Evolutionary conservation across 1,140 invertebrate species (phyloP), one percentile per base, ranked within the genome.

Genomic region (Pararge aegeria): DNA sequence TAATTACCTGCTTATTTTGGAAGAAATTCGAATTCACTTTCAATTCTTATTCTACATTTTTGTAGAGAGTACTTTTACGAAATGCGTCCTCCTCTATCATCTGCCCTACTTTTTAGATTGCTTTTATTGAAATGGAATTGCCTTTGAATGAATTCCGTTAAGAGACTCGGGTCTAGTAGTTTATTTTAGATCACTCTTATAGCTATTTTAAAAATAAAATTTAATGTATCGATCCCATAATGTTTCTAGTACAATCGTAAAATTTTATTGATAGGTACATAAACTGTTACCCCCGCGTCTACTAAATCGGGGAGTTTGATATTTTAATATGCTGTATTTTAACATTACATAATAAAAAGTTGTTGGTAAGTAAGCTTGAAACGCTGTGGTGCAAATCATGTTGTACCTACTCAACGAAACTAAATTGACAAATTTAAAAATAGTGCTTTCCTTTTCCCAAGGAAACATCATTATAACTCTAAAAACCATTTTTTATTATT

Each of bases 41-140:
- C 37, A 54, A 54, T 42, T 46, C 58, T 46, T 60, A 44, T 58
- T 53, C 9, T 58, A 40, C 54, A 20, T 53, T 49, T 52, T 38
- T 38, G 21, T 50, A 55, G 18, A 16, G 18, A 21, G 24, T 50
- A 61, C 65, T 56, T 66, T 71, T 71, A 73, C 63, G 67, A 68
- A 77, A 78, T 61, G 50, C 67, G 70, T 69, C 68, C 64, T 69
- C 68, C 64, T 69, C 66, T 63, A 75, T 77, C 65, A 73, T 70
- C 69, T 75, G 79, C 60, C 77, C 79, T 72, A 82, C 73, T 78
- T 81, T 81, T 78, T 82, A 79, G 71, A 82, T 80, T 82, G 79
- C 66, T 75, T 75, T 76, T 79, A 82, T 80, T 82, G 72, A 79
- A 81, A 77, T 77, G 73, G 68, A 81, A 79, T 78, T 75, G 73